Base-by-base conservation (phyloP, 2,888 invertebrate species). In the Molorchus minor region DNA sequence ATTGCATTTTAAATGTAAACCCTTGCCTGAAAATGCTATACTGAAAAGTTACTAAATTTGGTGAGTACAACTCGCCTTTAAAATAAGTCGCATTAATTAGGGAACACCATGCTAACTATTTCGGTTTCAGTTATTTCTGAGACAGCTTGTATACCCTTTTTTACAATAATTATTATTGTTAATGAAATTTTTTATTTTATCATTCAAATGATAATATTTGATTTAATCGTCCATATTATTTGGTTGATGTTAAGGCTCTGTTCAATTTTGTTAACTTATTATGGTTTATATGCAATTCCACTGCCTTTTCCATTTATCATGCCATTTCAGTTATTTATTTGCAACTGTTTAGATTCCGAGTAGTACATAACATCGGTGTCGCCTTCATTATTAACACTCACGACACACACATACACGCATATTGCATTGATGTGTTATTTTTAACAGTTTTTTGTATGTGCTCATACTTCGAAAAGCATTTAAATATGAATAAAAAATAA, bases 271-370 rank as follows among this genome's bases (percentile, higher is more conserved):
- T 29, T 70, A 71, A 71, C 74, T 75, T 72, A 74, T 76, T 68
- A n/a, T n/a, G 69, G 71, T 74, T 76, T 71, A 74, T 61, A 69
- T 65, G 67, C 68, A 75, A 72, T 75, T 75, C 70, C 76, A 76
- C 76, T 76, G 76, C 75, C 76, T 77, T 75, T 71, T 75, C 68
- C 72, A 74, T 73, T 67, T 57, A 71, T 75, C 74, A 74, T 76
- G 72, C 70, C 73, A 75, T 76, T 67, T 59, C 57, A 63, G 60
- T 67, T 67, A 71, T 71, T 71, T 72, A 67, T 70, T 66, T 61
- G 56, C 64, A 59, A 65, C 40, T 41, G 38, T 65, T 29, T 52
- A 36, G 41, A 17, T 52, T 40, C 41, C 52, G 25, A 29, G 41
- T 25, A 7, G 12, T 33, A 51, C 25, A 51, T 20, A n/a, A n/a